phyloP scores from a whole-genome alignment of 2,797 vertebrate genomes.

The Heliangelus exortis region DNA sequence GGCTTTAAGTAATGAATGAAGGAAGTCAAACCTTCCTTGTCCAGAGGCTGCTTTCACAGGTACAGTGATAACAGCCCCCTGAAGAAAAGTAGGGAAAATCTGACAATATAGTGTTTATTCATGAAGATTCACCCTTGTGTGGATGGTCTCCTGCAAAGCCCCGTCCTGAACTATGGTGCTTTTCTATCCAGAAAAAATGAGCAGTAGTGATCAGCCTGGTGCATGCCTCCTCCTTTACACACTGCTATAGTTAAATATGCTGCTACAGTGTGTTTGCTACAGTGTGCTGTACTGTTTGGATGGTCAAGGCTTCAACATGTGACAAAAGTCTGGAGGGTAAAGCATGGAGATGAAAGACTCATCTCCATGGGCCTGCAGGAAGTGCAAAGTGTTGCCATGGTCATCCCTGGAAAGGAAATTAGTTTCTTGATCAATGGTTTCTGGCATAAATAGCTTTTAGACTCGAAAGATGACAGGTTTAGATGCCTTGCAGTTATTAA shows the following conservation, averaged over 20 bases:
- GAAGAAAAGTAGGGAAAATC: neutral
- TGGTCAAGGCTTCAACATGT: neutral
- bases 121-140: neutral
- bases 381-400: neutral
- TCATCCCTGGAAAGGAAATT: neutral
- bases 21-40: neutral
- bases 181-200: neutral
- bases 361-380: neutral
- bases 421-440: neutral
- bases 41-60: neutral
- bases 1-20: neutral
- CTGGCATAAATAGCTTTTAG: neutral
- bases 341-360: neutral
- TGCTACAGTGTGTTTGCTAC: neutral
- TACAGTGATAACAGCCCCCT: neutral
- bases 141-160: neutral
- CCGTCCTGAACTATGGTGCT: neutral
- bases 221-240: neutral
- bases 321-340: neutral
- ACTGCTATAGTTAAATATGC: rapidly evolving
- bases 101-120: neutral
- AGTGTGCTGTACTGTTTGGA: neutral
- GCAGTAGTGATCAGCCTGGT: neutral
- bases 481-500: neutral
- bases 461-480: neutral